Evolutionary conservation across 64 coral and sea anemone species (phyloP).

Genomic region (Acropora yongei): DNA sequence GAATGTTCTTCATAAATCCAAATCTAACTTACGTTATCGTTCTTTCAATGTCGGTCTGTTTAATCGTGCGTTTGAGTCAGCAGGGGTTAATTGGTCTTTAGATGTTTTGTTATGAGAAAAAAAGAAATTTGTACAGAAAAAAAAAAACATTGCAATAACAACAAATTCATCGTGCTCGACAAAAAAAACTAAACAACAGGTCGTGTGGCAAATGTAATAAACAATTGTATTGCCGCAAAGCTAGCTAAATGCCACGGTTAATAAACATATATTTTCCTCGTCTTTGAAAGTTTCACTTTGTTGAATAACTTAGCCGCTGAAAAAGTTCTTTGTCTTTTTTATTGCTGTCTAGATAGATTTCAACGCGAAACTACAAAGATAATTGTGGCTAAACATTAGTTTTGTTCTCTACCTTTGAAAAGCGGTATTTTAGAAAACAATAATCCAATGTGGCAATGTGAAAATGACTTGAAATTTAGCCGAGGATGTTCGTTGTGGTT

Average conservation of each 20-base stretch:
- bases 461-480: background rate
- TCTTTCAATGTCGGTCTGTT: background rate
- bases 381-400: too few species aligned
- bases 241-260: background rate
- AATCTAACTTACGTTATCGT: background rate
- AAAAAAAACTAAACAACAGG: slow-evolving; percentile 1
- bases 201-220: slow-evolving; percentile 32
- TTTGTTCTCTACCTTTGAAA: too few species aligned
- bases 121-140: background rate
- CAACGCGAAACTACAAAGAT: too few species aligned
- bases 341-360: too few species aligned
- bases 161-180: slow-evolving; percentile 3
- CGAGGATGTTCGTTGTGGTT: background rate
- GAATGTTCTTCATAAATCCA: background rate
- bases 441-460: too few species aligned
- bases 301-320: background rate
- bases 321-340: background rate
- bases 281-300: background rate
- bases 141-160: background rate
- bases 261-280: background rate
- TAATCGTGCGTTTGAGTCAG: background rate
- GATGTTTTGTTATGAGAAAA: background rate
- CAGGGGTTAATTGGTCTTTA: background rate
- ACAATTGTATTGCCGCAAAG: background rate
- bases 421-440: too few species aligned